These are phyloP conservation scores for Lycaon pictus DNA, from an alignment of 2,113 vertebrate genomes.

Conservation along the genomic window DNA sequence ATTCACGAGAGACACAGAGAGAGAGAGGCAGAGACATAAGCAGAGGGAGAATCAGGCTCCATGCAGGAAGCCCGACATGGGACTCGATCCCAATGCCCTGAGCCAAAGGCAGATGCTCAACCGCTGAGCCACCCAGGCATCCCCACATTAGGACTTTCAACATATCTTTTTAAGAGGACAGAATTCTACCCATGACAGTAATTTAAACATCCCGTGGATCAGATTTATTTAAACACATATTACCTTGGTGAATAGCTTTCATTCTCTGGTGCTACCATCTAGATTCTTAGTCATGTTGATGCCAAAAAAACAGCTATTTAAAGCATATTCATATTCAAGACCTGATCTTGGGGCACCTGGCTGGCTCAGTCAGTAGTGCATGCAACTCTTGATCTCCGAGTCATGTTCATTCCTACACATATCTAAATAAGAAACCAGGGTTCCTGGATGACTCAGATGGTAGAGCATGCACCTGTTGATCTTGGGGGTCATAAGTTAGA, in stretches of 20 bases:
- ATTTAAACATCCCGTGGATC: conserved; percentile 8
- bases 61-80: too few relatives aligned
- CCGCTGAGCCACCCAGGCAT: too few relatives aligned
- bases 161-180: background rate
- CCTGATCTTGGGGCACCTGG: background rate
- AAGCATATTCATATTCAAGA: conserved; percentile 38
- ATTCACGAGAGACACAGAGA: too few relatives aligned
- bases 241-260: conserved; percentile 31
- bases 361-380: background rate
- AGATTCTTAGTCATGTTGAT: background rate
- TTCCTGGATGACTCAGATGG: background rate
- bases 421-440: background rate
- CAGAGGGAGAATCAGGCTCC: too few relatives aligned
- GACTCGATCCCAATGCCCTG: too few relatives aligned
- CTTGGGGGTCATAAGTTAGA: background rate
- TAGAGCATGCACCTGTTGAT: background rate
- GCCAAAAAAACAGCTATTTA: conserved; percentile 38
- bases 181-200: background rate
- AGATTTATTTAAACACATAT: conserved; percentile 41
- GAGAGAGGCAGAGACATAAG: too few relatives aligned
- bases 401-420: background rate
- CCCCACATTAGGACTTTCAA: background rate
- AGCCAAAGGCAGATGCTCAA: too few relatives aligned
- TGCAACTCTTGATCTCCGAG: background rate
- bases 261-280: background rate